phyloP scores from a whole-genome alignment of 2,797 vertebrate genomes.

The Masticophis lateralis region DNA sequence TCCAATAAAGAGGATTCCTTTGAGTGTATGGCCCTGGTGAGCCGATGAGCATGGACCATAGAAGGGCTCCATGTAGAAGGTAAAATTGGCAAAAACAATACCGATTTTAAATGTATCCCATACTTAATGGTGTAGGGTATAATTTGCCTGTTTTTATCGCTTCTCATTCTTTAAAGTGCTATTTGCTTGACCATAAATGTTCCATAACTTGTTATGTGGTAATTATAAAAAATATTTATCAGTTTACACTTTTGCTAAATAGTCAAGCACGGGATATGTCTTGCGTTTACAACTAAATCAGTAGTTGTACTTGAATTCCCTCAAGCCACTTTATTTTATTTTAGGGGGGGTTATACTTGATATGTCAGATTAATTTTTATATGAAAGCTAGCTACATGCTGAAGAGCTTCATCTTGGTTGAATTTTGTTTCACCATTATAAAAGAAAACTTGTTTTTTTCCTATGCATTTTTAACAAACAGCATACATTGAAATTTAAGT shows the following conservation, averaged over 20 bases:
- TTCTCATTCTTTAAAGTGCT: conserved; percentile 76
- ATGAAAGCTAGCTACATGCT: conserved; percentile 60
- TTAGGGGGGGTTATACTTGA: conserved; percentile 52
- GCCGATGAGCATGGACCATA: conserved; percentile 97
- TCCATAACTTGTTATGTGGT: conserved; percentile 75
- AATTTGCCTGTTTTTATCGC: conserved; percentile 76
- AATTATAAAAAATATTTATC: conserved; percentile 65
- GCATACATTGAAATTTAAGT: conserved; percentile 52
- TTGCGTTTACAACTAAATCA: conserved; percentile 59
- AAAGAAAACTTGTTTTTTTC: conserved; percentile 47
- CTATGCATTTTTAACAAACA: conserved; percentile 50
- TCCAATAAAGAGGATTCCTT: conserved; percentile 97
- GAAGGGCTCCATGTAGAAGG: conserved; percentile 99
- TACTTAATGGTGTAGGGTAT: conserved; percentile 77
- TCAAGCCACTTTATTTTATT: conserved; percentile 62
- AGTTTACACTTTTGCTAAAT: conserved; percentile 61
- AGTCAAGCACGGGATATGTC: conserved; percentile 62
- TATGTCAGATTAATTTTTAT: conserved; percentile 57
- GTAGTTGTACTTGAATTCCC: conserved; percentile 64
- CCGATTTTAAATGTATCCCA: conserved; percentile 80
- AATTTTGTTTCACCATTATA: conserved; percentile 58
- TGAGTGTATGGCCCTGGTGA: conserved; percentile 94
- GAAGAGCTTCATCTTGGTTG: conserved; percentile 51
- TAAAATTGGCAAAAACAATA: conserved; percentile 85
- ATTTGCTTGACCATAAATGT: conserved; percentile 76